Conservation (phyloP, 2,888 invertebrate genomes). For the Chrysolina oricalcia region DNA sequence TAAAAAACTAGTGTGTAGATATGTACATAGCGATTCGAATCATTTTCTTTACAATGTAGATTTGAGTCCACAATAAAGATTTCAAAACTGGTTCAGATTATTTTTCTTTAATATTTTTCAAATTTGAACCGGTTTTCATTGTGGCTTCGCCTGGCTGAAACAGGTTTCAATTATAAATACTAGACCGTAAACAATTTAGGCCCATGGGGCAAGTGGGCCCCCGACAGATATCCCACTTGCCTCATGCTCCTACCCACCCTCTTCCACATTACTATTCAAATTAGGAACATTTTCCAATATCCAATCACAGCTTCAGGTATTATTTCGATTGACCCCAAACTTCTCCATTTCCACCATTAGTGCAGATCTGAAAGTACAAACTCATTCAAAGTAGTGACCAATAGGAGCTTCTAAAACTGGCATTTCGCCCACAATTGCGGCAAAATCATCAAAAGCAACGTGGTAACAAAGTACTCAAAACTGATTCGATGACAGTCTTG, state of each 20-base stretch:
- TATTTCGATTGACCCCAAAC: conserved; percentile 66
- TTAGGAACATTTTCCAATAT: conserved; percentile 54
- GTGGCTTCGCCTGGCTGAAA: background rate
- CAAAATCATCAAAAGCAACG: no score
- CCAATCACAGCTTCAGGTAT: conserved; percentile 69
- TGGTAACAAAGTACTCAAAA: no score
- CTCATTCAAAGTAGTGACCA: background rate
- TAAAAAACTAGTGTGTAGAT: background rate
- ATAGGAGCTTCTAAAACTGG: no score
- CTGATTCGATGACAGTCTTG: no score
- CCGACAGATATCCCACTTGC: background rate
- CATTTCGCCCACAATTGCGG: background rate
- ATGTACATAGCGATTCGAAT: background rate
- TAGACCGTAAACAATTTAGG: background rate
- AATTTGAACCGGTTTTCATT: background rate
- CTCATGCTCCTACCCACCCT: background rate
- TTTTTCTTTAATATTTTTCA: no score
- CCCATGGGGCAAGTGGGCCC: background rate
- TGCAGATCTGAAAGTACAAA: conserved; percentile 78
- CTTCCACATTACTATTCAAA: no score
- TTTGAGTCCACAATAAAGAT: background rate
- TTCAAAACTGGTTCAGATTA: background rate
- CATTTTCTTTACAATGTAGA: background rate
- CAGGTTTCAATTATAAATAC: background rate
- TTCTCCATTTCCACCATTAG: conserved; percentile 85